phyloP scores from a whole-genome alignment of 2,797 vertebrate species.

The Ptychobarbus kaznakovi region DNA sequence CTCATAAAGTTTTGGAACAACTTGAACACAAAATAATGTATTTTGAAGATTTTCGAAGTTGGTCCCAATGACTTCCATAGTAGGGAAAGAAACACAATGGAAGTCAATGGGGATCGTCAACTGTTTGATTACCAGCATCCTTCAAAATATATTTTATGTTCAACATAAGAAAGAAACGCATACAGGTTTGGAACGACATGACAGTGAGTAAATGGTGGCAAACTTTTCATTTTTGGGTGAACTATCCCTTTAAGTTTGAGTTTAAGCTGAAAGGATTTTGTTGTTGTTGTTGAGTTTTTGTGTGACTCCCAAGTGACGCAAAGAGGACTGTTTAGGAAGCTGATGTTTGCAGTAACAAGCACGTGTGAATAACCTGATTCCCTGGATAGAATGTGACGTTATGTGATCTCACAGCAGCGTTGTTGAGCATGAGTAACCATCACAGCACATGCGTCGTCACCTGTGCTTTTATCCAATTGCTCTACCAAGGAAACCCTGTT shows the following conservation, averaged over 20 bases:
- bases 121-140: neutral
- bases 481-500: neutral
- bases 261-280: neutral
- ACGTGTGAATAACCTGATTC: slow-evolving; percentile 30
- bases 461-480: slow-evolving; percentile 4
- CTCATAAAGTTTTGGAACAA: neutral
- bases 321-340: neutral
- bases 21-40: neutral
- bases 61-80: neutral
- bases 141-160: neutral
- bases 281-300: neutral
- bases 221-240: neutral
- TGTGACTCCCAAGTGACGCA: neutral
- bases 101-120: neutral
- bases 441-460: slow-evolving; percentile 18
- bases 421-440: slow-evolving; percentile 24
- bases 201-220: neutral
- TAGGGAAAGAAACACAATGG: neutral
- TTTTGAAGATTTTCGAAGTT: neutral
- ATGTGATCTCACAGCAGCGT: slow-evolving; percentile 20
- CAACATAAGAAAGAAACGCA: neutral
- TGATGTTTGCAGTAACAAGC: slow-evolving; percentile 19
- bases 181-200: neutral
- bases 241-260: neutral
- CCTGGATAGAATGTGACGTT: slow-evolving; percentile 33